Percentiles rank a stretch among this genome's conserved stretches.
Conservation (phyloP, 2,797 vertebrate species). For the Gambelia wislizenii region DNA sequence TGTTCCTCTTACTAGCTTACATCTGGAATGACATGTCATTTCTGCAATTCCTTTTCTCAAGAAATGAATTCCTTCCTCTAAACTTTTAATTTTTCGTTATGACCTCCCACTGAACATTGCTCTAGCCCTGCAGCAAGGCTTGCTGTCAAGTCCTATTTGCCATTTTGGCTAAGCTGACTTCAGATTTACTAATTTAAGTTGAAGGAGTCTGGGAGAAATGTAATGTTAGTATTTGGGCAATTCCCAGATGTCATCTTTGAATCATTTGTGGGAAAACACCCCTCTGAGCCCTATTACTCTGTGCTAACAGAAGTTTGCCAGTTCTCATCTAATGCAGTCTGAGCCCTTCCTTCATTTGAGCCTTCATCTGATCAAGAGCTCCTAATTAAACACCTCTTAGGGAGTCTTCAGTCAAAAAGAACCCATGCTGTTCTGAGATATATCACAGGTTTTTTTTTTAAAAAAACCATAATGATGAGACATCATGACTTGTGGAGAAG, state of each 20-base stretch:
- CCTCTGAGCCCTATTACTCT: not conserved
- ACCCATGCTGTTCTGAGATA: constrained; percentile 13
- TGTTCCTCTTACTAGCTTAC: not conserved
- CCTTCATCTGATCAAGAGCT: constrained; percentile 29
- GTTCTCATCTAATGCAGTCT: not conserved
- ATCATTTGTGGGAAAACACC: constrained; percentile 26
- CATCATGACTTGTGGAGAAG: constrained; percentile 14
- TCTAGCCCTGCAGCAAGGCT: not conserved
- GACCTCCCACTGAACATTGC: not conserved
- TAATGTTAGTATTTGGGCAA: not conserved
- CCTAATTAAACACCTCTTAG: constrained; percentile 32
- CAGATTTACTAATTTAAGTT: constrained; percentile 33
- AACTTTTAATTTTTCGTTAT: not conserved
- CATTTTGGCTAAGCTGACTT: constrained; percentile 22
- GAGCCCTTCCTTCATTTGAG: not conserved
- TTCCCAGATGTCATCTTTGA: constrained; percentile 11
- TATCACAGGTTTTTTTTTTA: not conserved
- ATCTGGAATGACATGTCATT: constrained; percentile 49
- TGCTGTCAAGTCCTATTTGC: not conserved
- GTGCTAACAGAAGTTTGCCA: rapidly evolving
- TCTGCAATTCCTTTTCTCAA: constrained; percentile 22
- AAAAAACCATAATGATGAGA: not conserved
- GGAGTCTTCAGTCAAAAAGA: constrained; percentile 25
- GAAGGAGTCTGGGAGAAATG: constrained; percentile 14
- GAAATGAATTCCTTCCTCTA: constrained; percentile 38